These are phyloP conservation scores for Drosophila formosana DNA, from an alignment of 2,888 invertebrate species.

Conservation along the genomic window DNA sequence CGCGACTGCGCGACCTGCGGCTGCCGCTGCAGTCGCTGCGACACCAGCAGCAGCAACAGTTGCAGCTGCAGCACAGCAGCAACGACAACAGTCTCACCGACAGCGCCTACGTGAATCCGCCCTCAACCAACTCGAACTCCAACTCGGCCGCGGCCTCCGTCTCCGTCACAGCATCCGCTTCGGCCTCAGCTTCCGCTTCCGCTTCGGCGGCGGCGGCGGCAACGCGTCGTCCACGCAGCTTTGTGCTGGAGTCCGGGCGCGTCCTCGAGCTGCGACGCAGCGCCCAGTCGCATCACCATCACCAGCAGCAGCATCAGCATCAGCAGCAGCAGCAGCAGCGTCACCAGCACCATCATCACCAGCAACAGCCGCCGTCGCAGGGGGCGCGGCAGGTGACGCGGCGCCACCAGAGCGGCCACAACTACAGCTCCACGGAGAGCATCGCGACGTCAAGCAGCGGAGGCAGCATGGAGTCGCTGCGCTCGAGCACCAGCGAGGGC, in stretches of 20 bases:
- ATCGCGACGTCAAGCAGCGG: constrained; percentile 95
- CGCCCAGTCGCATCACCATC: constrained; percentile 75
- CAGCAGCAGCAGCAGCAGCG: constrained; percentile 66
- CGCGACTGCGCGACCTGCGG: constrained; percentile 90
- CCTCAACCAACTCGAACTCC: constrained; percentile 72
- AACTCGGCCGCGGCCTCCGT: constrained; percentile 59
- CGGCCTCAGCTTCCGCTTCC: constrained; percentile 85
- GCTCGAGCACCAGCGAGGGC: constrained; percentile 94
- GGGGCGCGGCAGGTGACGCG: constrained; percentile 27
- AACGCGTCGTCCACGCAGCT: constrained; percentile 87
- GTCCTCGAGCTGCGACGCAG: constrained; percentile 91
- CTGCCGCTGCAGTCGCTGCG: constrained; percentile 90
- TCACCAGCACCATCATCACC: constrained; percentile 41
- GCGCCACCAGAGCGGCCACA: constrained; percentile 38
- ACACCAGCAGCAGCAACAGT: constrained; percentile 81
- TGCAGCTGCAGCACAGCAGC: constrained; percentile 69
- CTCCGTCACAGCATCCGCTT: constrained; percentile 49
- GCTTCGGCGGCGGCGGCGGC: constrained; percentile 84
- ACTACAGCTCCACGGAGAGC: constrained; percentile 91
- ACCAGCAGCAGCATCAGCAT: constrained; percentile 74
- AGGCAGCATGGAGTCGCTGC: constrained; percentile 94
- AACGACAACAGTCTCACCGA: constrained; percentile 83
- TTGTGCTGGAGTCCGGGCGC: constrained; percentile 88
- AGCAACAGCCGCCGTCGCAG: constrained; percentile 50
- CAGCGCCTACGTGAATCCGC: constrained; percentile 84